Evolutionary conservation across 2,888 invertebrate genomes (phyloP), one percentile per base, ranked within the genome.

Genomic region (Drosophila leonis): DNA sequence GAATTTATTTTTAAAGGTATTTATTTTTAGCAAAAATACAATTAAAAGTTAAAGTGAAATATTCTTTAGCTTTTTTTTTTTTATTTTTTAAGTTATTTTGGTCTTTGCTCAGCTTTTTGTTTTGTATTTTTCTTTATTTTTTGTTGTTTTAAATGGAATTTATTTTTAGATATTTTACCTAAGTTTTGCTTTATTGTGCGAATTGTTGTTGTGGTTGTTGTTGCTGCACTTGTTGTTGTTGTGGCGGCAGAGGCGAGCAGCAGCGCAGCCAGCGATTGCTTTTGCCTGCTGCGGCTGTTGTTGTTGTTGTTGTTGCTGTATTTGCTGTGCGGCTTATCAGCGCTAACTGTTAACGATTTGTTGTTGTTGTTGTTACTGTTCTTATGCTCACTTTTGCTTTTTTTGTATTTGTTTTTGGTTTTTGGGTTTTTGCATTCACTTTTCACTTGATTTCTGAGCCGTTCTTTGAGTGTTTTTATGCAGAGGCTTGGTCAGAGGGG

Each of bases 121-220:
- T 46, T 10, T 39, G 44, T 37, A 60, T 55, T 61, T 82, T 72
- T 83, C 52, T 73, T 74, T 66, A 60, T 57, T 55, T 63, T 80
- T 73, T 86, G 82, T 86, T 87, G 78, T 78, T 82, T 85, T 75
- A 78, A 80, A 73, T 68, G 75, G 83, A 83, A 78, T 82, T 82
- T 83, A 80, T 81, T 86, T 88, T 88, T 88, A 90, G 91, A 90
- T 90, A 90, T 91, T 91, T 91, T 91, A 91, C 91, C 91, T 91
- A 90, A 91, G 80, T 90, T 90, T 89, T 84, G 72, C 70, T 82
- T 80, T 74, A 80, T 72, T 80, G 82, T 80, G 82, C 78, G 72
- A 76, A 78, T 74, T 80, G 71, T 75, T 73, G 80, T 62, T 56
- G 55, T 37, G 65, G 56, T 61, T 57, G 70, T 49, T 60, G 72